phyloP scores from a whole-genome alignment of 2,113 vertebrate species.

The Strix aluco region DNA sequence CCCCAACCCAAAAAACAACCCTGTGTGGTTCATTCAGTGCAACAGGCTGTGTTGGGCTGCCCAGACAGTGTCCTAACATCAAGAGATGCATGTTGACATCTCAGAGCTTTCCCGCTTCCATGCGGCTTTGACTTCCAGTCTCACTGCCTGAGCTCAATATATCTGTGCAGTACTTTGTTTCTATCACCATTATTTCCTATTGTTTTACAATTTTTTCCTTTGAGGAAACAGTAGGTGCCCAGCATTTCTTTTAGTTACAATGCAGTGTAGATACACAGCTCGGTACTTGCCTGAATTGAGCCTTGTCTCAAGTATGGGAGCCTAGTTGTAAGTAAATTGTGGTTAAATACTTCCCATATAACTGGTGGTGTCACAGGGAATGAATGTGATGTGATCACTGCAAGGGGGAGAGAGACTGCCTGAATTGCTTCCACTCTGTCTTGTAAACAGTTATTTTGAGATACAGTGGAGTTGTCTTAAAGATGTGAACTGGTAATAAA shows the following conservation, averaged over 20 bases:
- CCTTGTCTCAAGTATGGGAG: not conserved
- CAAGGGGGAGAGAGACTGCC: not conserved
- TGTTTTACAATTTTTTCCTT: not conserved
- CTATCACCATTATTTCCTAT: not conserved
- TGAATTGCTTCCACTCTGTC: not conserved
- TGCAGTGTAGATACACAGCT: not conserved
- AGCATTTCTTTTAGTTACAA: not conserved
- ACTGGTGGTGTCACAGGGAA: not conserved
- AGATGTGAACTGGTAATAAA: not conserved
- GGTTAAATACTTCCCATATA: not conserved
- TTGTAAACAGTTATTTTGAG: not conserved
- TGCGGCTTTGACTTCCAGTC: not conserved
- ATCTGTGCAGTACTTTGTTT: not conserved
- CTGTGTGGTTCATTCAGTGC: not conserved
- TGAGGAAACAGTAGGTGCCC: not conserved
- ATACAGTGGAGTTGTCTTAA: not conserved
- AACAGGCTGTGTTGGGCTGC: not conserved
- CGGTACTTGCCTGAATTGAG: not conserved
- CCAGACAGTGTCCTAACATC: not conserved
- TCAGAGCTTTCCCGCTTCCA: not conserved
- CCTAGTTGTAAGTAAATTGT: not conserved
- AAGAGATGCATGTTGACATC: not conserved
- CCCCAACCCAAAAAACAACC: not conserved
- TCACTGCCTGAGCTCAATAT: not conserved
- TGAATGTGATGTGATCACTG: not conserved